Evolutionary conservation across 1,140 invertebrate genomes (phyloP), one percentile per base, ranked within the genome.

Genomic region (Camponotus pennsylvanicus): DNA sequence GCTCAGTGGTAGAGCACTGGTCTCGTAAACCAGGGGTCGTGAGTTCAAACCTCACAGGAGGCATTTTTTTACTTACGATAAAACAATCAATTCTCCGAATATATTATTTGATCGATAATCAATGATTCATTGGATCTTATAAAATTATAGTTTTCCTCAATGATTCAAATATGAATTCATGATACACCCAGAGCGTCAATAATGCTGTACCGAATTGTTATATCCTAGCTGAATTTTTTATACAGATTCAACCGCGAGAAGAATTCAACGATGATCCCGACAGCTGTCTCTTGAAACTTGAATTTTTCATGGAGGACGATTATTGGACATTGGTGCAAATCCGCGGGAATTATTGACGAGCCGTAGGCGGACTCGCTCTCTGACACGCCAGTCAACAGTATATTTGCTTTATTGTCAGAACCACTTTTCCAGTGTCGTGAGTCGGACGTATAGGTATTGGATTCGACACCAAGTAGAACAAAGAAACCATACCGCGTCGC

Each of bases 21-120:
- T 97, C 96, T 97, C 96, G 96, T 97, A 97, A 97, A 97, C 96
- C 96, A 97, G 96, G 96, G 97, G 96, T 97, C 96, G 96, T 96
- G 96, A 97, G 97, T 97, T 97, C 97, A 96, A 97, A 96, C 96
- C 97, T 97, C 96, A 96, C 96, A 96, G 95, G 96, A 96, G 95
- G 95, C 95, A 95, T 59, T 76, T 15, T 75, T 76, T 76, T 61
- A 15, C 27, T 40, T 18, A 2, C 21, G 1, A 40, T 18, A 40
- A 71, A 15, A n/a, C n/a, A 37, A 73, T 21, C 6, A 34, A 9
- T n/a, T 15, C 3, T 11, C 45, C 21, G 18, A 73, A 18, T 34
- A 11, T 5, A 13, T 70, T 34, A 34, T 18, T 52, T 3, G 0
- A 52, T 52, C 49, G 3, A 18, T 52, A 18, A 52, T 18, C 15